Evolutionary conservation across 2,888 invertebrate species (phyloP), one percentile per base, ranked within the genome.

Genomic region (Trichacis sp.): DNA sequence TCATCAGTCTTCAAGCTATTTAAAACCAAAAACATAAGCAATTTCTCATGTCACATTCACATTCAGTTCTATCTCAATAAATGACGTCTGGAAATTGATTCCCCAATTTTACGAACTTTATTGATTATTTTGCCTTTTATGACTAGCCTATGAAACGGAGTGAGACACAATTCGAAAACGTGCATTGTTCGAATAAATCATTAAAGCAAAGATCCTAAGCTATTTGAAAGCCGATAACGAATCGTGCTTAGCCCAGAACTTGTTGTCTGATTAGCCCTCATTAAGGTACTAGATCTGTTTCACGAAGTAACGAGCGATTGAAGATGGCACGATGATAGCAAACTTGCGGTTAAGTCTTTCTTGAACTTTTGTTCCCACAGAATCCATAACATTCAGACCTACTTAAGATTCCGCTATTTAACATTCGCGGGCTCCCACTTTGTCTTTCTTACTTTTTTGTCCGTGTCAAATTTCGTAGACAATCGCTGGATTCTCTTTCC

Each of bases 231-330:
- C 40, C 4, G 40, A 40, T 40, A 40, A 9, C 15, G 15, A 40
- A 40, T 40, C 40, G 40, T 40, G 40, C 40, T 40, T 15, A 45
- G 45, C 19, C 45, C 14, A 45, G 45, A 45, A 45, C 45, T 45
- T 45, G 45, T 45, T 18, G 45, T 45, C 45, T 45, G 45, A 45
- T 45, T 45, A 45, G 45, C 12, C 45, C 45, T 45, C 45, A 45
- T 45, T 45, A 45, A 45, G 20, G 45, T 19, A 45, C 45, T 45
- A 45, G 20, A 20, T 45, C 45, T 19, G 45, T 45, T 45, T 45
- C 45, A 19, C 45, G 42, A 42, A 42, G 42, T 42, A 42, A 42
- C 42, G 45, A 45, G 14, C 20, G 45, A 45, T 45, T 45, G 45
- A 45, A 45, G 45, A 45, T 45, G 20, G 19, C 45, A 45, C 45